Conservation (phyloP, 2,113 vertebrate species). For the Cinclus cinclus region DNA sequence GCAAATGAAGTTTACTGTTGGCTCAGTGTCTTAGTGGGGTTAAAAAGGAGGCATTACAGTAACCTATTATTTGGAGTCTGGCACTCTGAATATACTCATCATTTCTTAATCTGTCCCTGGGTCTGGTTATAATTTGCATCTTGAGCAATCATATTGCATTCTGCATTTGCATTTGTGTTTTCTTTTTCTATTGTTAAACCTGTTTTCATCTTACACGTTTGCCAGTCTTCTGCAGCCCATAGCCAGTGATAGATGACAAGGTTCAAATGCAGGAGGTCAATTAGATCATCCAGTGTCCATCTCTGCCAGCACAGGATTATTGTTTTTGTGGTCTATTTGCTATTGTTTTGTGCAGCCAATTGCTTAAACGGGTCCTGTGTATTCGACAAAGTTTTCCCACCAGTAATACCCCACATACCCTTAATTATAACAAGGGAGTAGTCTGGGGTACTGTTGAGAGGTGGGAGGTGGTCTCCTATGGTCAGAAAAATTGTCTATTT, state of each 20-base stretch:
- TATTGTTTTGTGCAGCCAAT: slow-evolving; percentile 12
- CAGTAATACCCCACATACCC: background rate
- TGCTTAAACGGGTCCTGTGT: background rate
- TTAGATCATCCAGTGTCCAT: slow-evolving; percentile 13
- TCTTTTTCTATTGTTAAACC: slow-evolving; percentile 56
- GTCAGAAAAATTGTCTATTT: background rate
- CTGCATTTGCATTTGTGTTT: slow-evolving; percentile 24
- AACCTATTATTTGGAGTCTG: slow-evolving; percentile 53
- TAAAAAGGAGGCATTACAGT: slow-evolving; percentile 35
- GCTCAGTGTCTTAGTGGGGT: background rate
- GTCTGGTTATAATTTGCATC: slow-evolving; percentile 42
- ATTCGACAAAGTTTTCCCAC: background rate
- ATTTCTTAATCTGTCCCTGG: slow-evolving; percentile 36
- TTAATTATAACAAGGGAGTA: background rate
- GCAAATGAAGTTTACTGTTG: background rate
- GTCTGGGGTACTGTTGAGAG: background rate
- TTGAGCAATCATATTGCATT: background rate
- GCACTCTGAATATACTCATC: background rate
- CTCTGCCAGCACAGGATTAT: slow-evolving; percentile 13
- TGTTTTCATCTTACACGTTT: slow-evolving; percentile 38
- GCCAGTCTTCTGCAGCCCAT: slow-evolving; percentile 33
- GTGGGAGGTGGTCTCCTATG: background rate
- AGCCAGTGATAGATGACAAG: slow-evolving; percentile 26
- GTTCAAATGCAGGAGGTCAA: background rate
- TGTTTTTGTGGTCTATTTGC: slow-evolving; percentile 17